phyloP scores from a whole-genome alignment of 2,113 vertebrate genomes.

The Ovibos moschatus region DNA sequence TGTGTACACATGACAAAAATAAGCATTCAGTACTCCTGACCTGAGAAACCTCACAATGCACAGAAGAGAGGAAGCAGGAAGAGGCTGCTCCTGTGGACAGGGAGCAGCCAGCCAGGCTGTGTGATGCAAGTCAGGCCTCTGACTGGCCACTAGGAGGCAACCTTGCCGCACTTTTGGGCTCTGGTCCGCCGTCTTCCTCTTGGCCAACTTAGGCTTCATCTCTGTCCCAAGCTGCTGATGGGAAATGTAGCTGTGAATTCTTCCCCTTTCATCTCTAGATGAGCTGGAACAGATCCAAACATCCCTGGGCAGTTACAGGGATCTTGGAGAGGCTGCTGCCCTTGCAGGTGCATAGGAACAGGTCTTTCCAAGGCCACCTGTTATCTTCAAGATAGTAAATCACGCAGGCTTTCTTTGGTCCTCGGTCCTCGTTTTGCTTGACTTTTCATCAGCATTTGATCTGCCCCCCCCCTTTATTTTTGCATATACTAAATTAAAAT shows the following conservation, averaged over 20 bases:
- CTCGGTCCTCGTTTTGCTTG: background rate
- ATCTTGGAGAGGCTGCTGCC: background rate
- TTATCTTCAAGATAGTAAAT: background rate
- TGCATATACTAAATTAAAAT: constrained; percentile 84
- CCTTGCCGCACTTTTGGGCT: background rate
- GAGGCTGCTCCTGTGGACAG: background rate
- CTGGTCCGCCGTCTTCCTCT: background rate
- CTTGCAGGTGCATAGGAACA: background rate
- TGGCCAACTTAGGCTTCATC: background rate
- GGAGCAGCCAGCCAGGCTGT: rapidly evolving
- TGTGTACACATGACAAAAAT: background rate
- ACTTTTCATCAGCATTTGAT: background rate
- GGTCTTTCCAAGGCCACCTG: background rate
- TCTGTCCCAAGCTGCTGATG: background rate
- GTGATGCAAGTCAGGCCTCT: background rate
- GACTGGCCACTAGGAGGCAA: background rate
- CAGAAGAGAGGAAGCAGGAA: background rate
- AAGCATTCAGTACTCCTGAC: background rate
- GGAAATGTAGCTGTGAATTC: background rate
- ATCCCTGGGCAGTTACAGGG: background rate
- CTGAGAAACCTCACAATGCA: background rate
- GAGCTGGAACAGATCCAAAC: background rate
- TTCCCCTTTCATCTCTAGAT: background rate
- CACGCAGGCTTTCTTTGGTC: background rate
- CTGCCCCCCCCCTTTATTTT: background rate